phyloP scores from a whole-genome alignment of 2,888 invertebrate genomes.

The Pammene fasciana region DNA sequence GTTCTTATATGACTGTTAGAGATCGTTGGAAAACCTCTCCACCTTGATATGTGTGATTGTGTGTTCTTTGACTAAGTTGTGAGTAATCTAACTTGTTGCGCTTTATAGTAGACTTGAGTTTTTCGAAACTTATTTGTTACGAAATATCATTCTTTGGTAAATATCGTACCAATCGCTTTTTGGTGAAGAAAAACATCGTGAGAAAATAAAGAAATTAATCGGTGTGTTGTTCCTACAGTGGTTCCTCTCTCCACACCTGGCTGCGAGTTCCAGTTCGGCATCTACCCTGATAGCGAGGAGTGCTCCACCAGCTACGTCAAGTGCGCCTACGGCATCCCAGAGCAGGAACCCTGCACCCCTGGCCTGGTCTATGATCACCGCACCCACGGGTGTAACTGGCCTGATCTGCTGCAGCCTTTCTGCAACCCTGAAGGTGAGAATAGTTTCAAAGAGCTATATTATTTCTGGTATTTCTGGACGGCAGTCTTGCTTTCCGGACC shows the following conservation, averaged over 20 bases:
- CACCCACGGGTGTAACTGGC: conserved; percentile 96
- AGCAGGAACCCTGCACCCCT: conserved; percentile 91
- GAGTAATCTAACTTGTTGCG: too few relatives aligned
- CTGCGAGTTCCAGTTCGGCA: conserved; percentile 94
- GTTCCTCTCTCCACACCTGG: conserved; percentile 91
- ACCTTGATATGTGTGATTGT: too few relatives aligned
- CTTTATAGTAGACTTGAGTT: too few relatives aligned
- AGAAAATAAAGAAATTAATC: too few relatives aligned
- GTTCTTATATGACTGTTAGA: too few relatives aligned
- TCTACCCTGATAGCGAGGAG: conserved; percentile 90
- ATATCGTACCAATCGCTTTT: too few relatives aligned
- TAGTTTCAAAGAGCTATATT: not conserved
- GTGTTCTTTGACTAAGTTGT: too few relatives aligned
- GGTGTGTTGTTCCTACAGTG: conserved; percentile 78
- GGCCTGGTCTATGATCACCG: conserved; percentile 95
- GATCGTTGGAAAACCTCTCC: too few relatives aligned
- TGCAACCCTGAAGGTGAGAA: conserved; percentile 93
- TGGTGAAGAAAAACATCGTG: too few relatives aligned
- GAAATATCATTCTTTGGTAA: too few relatives aligned
- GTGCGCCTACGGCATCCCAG: conserved; percentile 92
- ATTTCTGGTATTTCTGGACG: not conserved
- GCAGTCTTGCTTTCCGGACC: too few relatives aligned
- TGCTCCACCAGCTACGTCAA: conserved; percentile 94
- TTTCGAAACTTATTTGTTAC: too few relatives aligned
- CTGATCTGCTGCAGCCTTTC: conserved; percentile 92